Percentiles rank a stretch among this genome's conserved stretches.
phyloP scores from a whole-genome alignment of 2,888 invertebrate species.

The Cyclophora albipunctata region DNA sequence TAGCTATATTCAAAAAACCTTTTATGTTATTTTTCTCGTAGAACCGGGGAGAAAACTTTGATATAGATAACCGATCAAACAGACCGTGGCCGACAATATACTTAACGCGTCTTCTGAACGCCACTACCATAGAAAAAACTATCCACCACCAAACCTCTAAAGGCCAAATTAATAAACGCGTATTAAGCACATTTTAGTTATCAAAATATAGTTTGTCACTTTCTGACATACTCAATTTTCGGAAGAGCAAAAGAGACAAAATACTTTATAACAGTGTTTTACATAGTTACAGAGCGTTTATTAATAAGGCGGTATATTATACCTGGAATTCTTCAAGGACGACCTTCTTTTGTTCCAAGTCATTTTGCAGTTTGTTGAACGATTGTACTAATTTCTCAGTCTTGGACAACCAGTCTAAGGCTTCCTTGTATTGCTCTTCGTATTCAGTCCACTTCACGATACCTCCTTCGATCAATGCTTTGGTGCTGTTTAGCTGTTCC shows the following conservation, averaged over 20 bases:
- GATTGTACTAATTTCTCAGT: slow-evolving; percentile 92
- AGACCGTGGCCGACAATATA: no score
- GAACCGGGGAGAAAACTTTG: neutral
- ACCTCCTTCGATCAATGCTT: slow-evolving; percentile 87
- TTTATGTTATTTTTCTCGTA: no score
- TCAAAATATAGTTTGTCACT: no score
- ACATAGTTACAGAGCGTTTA: no score
- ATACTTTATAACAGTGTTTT: no score
- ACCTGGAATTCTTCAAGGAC: slow-evolving; percentile 93
- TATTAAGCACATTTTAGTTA: no score
- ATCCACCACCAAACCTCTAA: no score
- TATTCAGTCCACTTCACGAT: slow-evolving; percentile 96
- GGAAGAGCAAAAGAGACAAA: no score
- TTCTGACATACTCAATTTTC: no score
- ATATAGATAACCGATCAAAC: neutral
- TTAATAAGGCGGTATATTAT: neutral
- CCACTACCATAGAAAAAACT: no score
- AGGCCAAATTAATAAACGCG: no score
- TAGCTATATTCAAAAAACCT: neutral
- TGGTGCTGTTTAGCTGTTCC: slow-evolving; percentile 86
- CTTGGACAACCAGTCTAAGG: slow-evolving; percentile 90
- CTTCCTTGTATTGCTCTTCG: slow-evolving; percentile 93
- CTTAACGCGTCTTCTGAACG: no score
- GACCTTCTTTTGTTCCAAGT: slow-evolving; percentile 90
- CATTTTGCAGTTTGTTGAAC: slow-evolving; percentile 92